These are phyloP conservation scores for Solea solea DNA, from an alignment of 2,113 vertebrate genomes.

Conservation along the genomic window DNA sequence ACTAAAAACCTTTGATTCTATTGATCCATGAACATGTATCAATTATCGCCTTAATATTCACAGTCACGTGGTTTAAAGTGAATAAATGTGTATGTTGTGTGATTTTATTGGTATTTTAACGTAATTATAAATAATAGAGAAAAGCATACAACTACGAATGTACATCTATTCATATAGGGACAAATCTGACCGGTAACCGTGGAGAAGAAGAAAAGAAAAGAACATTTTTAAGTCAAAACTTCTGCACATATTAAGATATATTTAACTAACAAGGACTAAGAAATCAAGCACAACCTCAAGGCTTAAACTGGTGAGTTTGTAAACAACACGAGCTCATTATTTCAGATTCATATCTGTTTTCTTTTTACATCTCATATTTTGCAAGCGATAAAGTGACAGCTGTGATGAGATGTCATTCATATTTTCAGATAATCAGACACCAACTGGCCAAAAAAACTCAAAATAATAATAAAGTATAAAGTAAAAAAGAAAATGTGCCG, in stretches of 20 bases:
- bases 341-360: background rate
- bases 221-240: too few relatives aligned
- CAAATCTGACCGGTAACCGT: background rate
- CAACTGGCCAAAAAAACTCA: constrained; percentile 10
- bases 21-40: too few relatives aligned
- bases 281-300: too few relatives aligned
- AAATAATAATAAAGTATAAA: background rate
- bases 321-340: constrained; percentile 4
- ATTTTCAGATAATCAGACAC: constrained; percentile 16
- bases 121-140: background rate
- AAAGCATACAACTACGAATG: background rate
- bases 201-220: too few relatives aligned
- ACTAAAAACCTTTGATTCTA: too few relatives aligned
- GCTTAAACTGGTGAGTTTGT: background rate
- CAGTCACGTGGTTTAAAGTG: too few relatives aligned
- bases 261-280: too few relatives aligned
- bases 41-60: too few relatives aligned
- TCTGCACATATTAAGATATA: too few relatives aligned
- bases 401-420: constrained; percentile 30
- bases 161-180: background rate
- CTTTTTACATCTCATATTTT: background rate
- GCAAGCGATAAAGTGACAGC: constrained; percentile 3
- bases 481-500: background rate
- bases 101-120: background rate
- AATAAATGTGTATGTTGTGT: background rate